Evolutionary conservation across 2,888 invertebrate species (phyloP).

Genomic region (Xylophagus ater): DNA sequence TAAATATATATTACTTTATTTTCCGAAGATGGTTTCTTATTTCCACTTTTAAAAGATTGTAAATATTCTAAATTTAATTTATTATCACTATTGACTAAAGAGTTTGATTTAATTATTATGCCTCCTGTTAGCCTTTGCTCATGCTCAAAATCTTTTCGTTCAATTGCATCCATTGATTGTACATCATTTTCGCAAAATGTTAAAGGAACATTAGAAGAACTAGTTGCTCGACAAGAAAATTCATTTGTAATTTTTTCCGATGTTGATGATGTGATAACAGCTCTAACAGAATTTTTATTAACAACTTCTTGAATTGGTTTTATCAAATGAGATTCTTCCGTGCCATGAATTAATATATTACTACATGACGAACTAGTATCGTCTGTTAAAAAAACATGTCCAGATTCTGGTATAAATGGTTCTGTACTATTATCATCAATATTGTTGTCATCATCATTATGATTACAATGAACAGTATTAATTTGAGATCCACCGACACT

Average conservation of each 20-base stretch:
- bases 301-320: too few species aligned
- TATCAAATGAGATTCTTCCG: slow-evolving; percentile 4
- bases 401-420: slow-evolving; percentile 1
- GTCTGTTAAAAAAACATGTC: slow-evolving; percentile 2
- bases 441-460: slow-evolving; percentile 7
- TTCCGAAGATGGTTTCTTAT: slow-evolving; percentile 31
- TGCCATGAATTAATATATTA: slow-evolving; percentile 8
- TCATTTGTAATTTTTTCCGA: too few species aligned
- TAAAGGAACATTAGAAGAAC: slow-evolving; percentile 10
- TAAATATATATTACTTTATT: slow-evolving; percentile 32
- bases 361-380: slow-evolving; percentile 14
- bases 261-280: too few species aligned
- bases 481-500: slow-evolving; percentile 1
- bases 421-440: slow-evolving; percentile 9
- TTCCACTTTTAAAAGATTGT: slow-evolving; percentile 18
- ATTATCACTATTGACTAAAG: slow-evolving; percentile 30
- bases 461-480: background rate
- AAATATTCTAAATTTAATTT: slow-evolving; percentile 35
- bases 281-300: too few species aligned
- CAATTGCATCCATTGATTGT: slow-evolving; percentile 38
- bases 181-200: slow-evolving; percentile 27
- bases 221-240: slow-evolving; percentile 8
- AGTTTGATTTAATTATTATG: slow-evolving; percentile 31
- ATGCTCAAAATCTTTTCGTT: slow-evolving; percentile 36
- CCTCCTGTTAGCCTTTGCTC: slow-evolving; percentile 37